Percentiles rank a stretch among this genome's conserved stretches.
Conservation (phyloP, 1,140 invertebrate genomes). For the Drosophila truncata region DNA sequence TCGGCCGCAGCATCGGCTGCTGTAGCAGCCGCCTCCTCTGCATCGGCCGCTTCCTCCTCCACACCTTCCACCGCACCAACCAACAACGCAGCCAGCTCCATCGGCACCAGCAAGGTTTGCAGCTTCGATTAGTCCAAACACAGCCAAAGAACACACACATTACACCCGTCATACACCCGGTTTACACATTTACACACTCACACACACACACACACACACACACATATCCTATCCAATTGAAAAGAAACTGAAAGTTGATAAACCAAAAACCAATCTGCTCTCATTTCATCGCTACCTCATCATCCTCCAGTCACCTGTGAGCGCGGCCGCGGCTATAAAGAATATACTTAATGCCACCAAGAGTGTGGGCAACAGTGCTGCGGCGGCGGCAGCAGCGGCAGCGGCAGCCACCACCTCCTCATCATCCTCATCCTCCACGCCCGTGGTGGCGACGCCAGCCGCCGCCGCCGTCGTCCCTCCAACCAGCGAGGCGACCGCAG, state of each 20-base stretch:
- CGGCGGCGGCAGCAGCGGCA: conserved; percentile 43
- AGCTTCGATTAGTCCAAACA: conserved; percentile 26
- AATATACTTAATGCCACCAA: conserved; percentile 83
- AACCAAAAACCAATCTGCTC: conserved; percentile 42
- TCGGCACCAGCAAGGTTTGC: conserved; percentile 80
- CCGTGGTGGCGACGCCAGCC: conserved; percentile 12
- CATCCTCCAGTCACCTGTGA: conserved; percentile 75
- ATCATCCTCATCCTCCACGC: conserved; percentile 31
- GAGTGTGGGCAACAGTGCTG: conserved; percentile 72
- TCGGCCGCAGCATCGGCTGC: conserved; percentile 54
- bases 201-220: conserved; percentile 30
- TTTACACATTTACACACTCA: neutral
- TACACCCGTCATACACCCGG: conserved; percentile 14
- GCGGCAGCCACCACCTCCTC: conserved; percentile 30
- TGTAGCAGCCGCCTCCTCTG: conserved; percentile 45
- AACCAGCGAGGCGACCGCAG: conserved; percentile 35
- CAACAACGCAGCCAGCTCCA: conserved; percentile 47
- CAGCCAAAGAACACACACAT: conserved; percentile 15
- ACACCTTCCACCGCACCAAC: conserved; percentile 48
- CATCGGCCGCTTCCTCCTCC: conserved; percentile 28
- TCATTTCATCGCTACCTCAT: conserved; percentile 65
- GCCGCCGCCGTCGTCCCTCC: conserved; percentile 13
- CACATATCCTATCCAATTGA: conserved; percentile 39
- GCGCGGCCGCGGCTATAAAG: conserved; percentile 81
- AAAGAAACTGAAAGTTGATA: conserved; percentile 34